phyloP scores from a whole-genome alignment of 2,797 vertebrate genomes.

The Lateolabrax maculatus region DNA sequence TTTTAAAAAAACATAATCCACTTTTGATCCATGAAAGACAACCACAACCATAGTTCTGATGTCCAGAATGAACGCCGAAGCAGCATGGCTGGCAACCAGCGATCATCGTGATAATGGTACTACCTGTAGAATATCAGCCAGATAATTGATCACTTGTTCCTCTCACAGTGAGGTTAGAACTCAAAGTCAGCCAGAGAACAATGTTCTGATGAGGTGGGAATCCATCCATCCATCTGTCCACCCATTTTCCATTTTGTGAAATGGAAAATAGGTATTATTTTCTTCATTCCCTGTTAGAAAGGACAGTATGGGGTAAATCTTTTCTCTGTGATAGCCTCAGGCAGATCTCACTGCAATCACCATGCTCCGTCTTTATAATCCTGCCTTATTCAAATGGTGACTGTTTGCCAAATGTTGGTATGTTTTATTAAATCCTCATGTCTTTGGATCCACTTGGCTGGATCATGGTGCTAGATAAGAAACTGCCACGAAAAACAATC shows the following conservation, averaged over 20 bases:
- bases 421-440: conserved; percentile 69
- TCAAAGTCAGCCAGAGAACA: conserved; percentile 14
- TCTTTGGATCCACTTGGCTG: conserved; percentile 54
- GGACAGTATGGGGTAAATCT: conserved; percentile 53
- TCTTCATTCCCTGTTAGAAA: conserved; percentile 45
- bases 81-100: too few species aligned
- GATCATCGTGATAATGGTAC: neutral
- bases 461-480: conserved; percentile 47
- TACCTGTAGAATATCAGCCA: neutral
- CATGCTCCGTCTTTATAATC: conserved; percentile 64
- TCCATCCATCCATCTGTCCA: neutral
- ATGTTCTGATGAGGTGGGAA: neutral
- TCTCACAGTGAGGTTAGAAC: conserved; percentile 2
- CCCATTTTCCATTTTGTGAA: conserved; percentile 12
- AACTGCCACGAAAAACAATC: conserved; percentile 26
- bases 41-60: neutral
- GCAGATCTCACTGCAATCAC: conserved; percentile 53
- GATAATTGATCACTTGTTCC: conserved; percentile 7
- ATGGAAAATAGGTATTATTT: conserved; percentile 39
- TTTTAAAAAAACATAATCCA: neutral
- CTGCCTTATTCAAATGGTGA: conserved; percentile 65
- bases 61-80: neutral
- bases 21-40: neutral
- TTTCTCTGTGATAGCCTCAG: conserved; percentile 53
- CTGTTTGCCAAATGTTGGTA: conserved; percentile 66